These are phyloP conservation scores for Drosophila mettleri DNA, from an alignment of 2,888 invertebrate species.

Conservation along the genomic window DNA sequence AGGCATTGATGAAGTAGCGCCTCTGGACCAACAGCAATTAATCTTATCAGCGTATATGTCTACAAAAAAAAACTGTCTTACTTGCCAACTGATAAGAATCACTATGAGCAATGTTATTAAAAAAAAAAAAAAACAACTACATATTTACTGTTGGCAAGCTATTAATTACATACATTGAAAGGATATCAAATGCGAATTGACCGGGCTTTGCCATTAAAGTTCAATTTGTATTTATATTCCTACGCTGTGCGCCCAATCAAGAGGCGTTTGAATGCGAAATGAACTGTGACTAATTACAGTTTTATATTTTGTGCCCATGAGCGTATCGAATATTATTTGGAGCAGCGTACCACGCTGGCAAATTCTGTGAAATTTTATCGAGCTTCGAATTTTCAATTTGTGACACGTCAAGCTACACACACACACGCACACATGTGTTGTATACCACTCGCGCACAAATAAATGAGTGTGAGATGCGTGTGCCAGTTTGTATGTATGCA, in stretches of 20 bases:
- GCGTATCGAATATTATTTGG: neutral
- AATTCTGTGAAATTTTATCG: conserved; percentile 38
- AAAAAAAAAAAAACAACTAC: too few relatives aligned
- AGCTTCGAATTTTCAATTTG: conserved; percentile 35
- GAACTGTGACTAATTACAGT: conserved; percentile 1
- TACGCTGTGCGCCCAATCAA: neutral
- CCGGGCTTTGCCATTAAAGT: too few relatives aligned
- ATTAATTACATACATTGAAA: too few relatives aligned
- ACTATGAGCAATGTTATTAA: neutral
- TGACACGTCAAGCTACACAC: conserved; percentile 63
- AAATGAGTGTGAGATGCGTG: neutral
- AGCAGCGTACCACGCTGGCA: conserved; percentile 46
- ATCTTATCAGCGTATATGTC: conserved; percentile 1
- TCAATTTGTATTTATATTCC: too few relatives aligned
- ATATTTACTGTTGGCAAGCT: too few relatives aligned
- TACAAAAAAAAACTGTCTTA: too few relatives aligned
- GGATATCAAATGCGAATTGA: too few relatives aligned
- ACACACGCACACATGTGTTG: neutral
- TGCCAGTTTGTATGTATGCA: conserved; percentile 7
- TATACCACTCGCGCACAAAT: neutral
- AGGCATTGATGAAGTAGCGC: neutral
- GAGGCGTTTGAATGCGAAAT: neutral
- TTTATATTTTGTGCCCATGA: neutral
- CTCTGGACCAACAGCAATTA: conserved; percentile 30
- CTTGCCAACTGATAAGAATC: neutral